Conservation (phyloP, 2,797 vertebrate genomes). For the Vultur gryphus region DNA sequence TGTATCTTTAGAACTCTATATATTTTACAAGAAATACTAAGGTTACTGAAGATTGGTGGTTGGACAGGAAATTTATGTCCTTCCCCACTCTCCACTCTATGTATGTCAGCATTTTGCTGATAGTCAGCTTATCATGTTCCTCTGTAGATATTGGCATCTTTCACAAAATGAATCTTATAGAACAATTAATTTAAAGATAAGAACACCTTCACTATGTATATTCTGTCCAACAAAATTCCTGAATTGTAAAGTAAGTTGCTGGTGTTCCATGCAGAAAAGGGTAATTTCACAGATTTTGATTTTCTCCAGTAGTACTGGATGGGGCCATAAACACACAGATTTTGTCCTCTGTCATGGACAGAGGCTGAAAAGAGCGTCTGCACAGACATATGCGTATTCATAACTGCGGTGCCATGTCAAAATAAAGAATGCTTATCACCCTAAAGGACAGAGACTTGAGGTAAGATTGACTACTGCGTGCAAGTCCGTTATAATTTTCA, state of each 20-base stretch:
- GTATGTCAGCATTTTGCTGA: not conserved
- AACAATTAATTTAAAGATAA: not conserved
- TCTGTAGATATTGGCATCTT: not conserved
- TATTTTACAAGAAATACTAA: not conserved
- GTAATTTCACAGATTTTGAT: not conserved
- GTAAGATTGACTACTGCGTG: not conserved
- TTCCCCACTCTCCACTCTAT: not conserved
- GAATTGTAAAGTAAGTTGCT: not conserved
- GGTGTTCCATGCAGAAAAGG: not conserved
- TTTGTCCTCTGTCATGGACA: not conserved
- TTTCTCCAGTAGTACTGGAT: not conserved
- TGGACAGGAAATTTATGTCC: not conserved
- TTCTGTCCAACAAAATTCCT: not conserved
- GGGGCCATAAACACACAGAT: not conserved
- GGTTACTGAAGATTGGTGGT: not conserved
- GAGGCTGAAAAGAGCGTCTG: not conserved
- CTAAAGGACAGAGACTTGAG: not conserved
- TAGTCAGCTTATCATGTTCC: not conserved
- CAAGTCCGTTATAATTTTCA: not conserved
- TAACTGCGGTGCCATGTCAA: not conserved
- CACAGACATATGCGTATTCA: fast-evolving
- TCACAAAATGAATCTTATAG: not conserved
- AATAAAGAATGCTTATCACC: not conserved
- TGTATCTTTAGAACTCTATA: not conserved
- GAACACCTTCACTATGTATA: not conserved